Evolutionary conservation across 2,888 invertebrate species (phyloP), one percentile per base, ranked within the genome.

Genomic region (Drosophila atripex): DNA sequence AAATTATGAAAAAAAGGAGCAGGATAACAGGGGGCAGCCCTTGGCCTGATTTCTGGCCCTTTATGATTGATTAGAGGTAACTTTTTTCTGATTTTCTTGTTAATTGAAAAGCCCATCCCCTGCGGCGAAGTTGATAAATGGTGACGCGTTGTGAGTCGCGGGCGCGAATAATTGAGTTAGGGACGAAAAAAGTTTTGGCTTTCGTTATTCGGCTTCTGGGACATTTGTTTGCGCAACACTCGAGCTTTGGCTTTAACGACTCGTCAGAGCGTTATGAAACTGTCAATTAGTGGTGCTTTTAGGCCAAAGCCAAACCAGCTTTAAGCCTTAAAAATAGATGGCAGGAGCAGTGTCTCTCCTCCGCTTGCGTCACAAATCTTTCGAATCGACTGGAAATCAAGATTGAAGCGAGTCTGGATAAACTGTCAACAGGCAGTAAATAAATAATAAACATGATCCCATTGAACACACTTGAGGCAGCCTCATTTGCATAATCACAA

Each of bases 371-470:
- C 75, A 73, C 58, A 64, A 63, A 56, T 58, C 75, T 45, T 38
- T 18, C 41, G 52, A 52, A 28, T 52, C 46, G 28, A 43, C 9
- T 49, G 38, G 46, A 55, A 49, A 60, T 71, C 61, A 59, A 50
- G 28, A 68, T 70, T 63, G 64, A 45, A 68, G 77, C 59, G 54
- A 75, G 45, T 56, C 50, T 64, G 68, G 75, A 69, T 71, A 70
- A 74, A 71, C 51, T 84, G 85, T 71, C 80, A 86, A 88, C 85
- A 86, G 75, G 54, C 73, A 60, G 88, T 80, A 82, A 88, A 86
- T 88, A 85, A 86, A 80, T 88, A 77, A 85, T 86, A 78, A 85
- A 85, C 78, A 73, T 75, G 85, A 86, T 86, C 78, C 76, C 71
- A 78, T 82, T 87, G 73, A 87, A 70, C 82, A 70, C 75, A 87